Evolutionary conservation across 2,797 vertebrate genomes (phyloP).

Genomic region (Gouania willdenowi): DNA sequence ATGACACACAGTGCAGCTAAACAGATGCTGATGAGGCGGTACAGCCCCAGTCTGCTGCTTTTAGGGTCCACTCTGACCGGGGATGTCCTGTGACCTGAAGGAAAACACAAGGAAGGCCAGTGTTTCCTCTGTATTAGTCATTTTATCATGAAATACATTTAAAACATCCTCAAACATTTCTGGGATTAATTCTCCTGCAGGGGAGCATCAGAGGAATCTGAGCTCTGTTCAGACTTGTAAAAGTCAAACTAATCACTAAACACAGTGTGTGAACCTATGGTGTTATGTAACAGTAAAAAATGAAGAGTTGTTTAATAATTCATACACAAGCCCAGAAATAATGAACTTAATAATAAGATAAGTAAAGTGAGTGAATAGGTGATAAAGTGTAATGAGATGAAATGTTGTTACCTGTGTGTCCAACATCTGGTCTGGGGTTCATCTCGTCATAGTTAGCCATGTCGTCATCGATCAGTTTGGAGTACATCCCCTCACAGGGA

Average conservation of each 20-base stretch:
- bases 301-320: too few species aligned
- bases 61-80: neutral
- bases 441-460: neutral
- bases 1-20: slow-evolving; percentile 38
- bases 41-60: slow-evolving; percentile 3
- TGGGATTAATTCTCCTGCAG: too few species aligned
- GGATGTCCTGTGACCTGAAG: slow-evolving; percentile 5
- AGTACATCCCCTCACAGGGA: slow-evolving; percentile 28
- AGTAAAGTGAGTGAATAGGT: too few species aligned
- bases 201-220: neutral
- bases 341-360: neutral
- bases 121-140: too few species aligned
- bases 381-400: too few species aligned
- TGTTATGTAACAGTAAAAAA: too few species aligned
- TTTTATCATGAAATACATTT: too few species aligned
- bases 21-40: slow-evolving; percentile 36
- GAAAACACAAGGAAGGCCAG: too few species aligned
- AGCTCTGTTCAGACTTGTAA: too few species aligned
- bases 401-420: slow-evolving; percentile 10
- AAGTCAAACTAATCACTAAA: too few species aligned
- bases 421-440: slow-evolving; percentile 13
- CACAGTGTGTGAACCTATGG: too few species aligned
- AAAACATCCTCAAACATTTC: too few species aligned
- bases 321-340: neutral
- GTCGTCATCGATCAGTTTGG: slow-evolving; percentile 43